Conservation (phyloP, 2,888 invertebrate genomes). For the Ormyrus labotus region DNA sequence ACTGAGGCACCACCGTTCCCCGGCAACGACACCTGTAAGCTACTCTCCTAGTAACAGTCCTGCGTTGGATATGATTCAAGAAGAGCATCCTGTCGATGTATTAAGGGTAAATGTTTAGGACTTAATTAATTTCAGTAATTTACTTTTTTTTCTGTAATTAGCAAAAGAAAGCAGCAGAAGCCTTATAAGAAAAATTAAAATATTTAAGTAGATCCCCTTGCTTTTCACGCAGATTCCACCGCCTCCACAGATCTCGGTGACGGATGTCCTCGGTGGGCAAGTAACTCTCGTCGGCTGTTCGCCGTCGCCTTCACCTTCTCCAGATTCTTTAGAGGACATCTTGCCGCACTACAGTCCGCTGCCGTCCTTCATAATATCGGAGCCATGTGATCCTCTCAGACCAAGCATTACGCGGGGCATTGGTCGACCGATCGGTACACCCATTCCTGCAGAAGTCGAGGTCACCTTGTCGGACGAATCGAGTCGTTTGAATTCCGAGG, state of each 20-base stretch:
- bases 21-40: conserved; percentile 76
- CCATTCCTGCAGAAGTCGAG: conserved; percentile 78
- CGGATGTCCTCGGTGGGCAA: conserved; percentile 92
- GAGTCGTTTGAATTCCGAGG: conserved; percentile 86
- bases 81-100: conserved; percentile 80
- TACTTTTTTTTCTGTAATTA: no score
- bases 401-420: conserved; percentile 90
- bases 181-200: conserved; percentile 12
- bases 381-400: conserved; percentile 84
- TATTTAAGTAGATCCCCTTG: conserved; percentile 52
- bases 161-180: no score
- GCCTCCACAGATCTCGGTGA: conserved; percentile 93
- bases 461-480: conserved; percentile 88
- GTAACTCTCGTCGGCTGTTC: conserved; percentile 86
- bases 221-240: conserved; percentile 77
- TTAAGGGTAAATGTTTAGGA: conserved; percentile 66
- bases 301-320: conserved; percentile 80
- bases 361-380: conserved; percentile 82
- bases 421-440: conserved; percentile 76
- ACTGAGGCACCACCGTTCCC: conserved; percentile 73
- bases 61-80: conserved; percentile 87
- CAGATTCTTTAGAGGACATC: conserved; percentile 72
- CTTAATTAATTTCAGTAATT: no score
- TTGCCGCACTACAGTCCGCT: conserved; percentile 71
- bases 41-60: conserved; percentile 78